Evolutionary conservation across 2,888 invertebrate species (phyloP).

Genomic region (Caenorhabditis panamensis): DNA sequence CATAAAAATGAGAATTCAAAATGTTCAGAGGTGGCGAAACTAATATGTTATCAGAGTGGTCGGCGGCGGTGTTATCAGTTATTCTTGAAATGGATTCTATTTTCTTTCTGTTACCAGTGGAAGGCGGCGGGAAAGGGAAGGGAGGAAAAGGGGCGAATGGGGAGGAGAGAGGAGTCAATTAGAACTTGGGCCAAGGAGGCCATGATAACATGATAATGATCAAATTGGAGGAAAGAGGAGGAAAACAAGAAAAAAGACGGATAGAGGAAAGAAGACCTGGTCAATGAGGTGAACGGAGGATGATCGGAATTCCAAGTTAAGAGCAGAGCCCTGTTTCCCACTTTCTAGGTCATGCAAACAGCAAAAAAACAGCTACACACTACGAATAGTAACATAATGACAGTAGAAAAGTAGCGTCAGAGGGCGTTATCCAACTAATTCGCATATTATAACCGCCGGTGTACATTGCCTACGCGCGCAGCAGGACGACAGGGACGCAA

Average conservation of each 20-base stretch:
- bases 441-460: slow-evolving; percentile 47
- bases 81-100: slow-evolving; percentile 24
- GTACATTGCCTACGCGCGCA: slow-evolving; percentile 34
- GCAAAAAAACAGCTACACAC: background rate
- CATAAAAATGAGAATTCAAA: slow-evolving; percentile 16
- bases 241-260: slow-evolving; percentile 39
- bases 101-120: slow-evolving; percentile 29
- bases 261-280: background rate
- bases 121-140: slow-evolving; percentile 10
- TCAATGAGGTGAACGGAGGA: too few species aligned
- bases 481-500: background rate
- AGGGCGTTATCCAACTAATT: slow-evolving; percentile 56
- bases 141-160: background rate
- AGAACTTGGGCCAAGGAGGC: slow-evolving; percentile 28
- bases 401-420: slow-evolving; percentile 38
- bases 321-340: too few species aligned
- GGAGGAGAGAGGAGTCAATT: slow-evolving; percentile 24
- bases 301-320: too few species aligned
- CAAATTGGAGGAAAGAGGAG: slow-evolving; percentile 42
- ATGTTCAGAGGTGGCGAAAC: slow-evolving; percentile 46
- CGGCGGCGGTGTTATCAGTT: slow-evolving; percentile 33
- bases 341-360: slow-evolving; percentile 29
- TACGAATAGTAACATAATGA: slow-evolving; percentile 34
- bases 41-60: slow-evolving; percentile 48
- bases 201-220: slow-evolving; percentile 55